These are phyloP conservation scores for Heliconius aoede DNA, from an alignment of 2,888 invertebrate genomes.

Conservation along the genomic window DNA sequence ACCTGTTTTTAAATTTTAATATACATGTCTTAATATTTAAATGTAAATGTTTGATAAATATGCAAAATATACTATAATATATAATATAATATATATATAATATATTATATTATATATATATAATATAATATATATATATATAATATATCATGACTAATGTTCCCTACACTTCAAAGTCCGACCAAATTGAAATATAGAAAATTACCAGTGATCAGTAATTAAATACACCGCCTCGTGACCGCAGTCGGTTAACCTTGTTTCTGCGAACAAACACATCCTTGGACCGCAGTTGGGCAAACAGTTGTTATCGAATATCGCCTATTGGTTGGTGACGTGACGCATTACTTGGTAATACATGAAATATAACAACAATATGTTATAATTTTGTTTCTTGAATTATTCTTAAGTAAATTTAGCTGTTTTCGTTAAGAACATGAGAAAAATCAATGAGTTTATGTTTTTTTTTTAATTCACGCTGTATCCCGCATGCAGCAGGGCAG, in stretches of 20 bases:
- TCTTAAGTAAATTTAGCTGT: slow-evolving; percentile 1
- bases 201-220: not conserved
- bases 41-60: not conserved
- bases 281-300: slow-evolving; percentile 72
- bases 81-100: too few species aligned
- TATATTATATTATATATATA: too few species aligned
- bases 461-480: too few species aligned
- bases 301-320: slow-evolving; percentile 57
- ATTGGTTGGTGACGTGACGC: slow-evolving; percentile 43
- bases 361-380: slow-evolving; percentile 11
- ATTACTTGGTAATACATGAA: slow-evolving; percentile 15
- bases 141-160: slow-evolving; percentile 24
- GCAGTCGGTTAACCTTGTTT: slow-evolving; percentile 46
- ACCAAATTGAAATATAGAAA: slow-evolving; percentile 9
- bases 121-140: not conserved
- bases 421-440: not conserved
- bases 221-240: slow-evolving; percentile 7
- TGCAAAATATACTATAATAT: not conserved
- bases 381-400: not conserved
- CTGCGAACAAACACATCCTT: slow-evolving; percentile 59
- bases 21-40: not conserved
- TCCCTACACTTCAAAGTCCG: not conserved
- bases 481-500: too few species aligned
- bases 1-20: too few species aligned
- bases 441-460: too few species aligned